A percentile compares a stretch with the other conserved stretches of the same genome.
Conservation (phyloP, 2,113 vertebrate genomes). For the Lophochroa leadbeateri region DNA sequence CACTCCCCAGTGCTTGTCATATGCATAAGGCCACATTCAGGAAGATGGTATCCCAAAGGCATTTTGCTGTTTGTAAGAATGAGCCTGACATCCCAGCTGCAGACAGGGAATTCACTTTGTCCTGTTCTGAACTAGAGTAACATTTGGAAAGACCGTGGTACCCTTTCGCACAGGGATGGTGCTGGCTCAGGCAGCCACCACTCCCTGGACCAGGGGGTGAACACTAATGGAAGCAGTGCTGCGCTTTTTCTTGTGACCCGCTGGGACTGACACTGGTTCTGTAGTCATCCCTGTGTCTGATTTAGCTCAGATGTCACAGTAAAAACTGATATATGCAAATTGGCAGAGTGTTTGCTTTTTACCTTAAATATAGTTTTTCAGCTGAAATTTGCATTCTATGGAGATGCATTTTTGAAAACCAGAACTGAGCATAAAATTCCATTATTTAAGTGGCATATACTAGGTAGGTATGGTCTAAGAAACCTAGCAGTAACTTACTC, state of each 20-base stretch:
- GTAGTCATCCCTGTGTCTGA: background rate
- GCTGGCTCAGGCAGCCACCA: background rate
- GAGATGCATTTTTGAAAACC: constrained; percentile 60
- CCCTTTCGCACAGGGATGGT: accelerated
- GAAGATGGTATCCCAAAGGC: accelerated
- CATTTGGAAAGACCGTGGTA: background rate
- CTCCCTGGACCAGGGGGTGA: background rate
- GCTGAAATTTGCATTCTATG: constrained; percentile 33
- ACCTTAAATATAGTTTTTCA: constrained; percentile 59
- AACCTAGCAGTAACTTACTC: constrained; percentile 75
- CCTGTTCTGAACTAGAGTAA: background rate
- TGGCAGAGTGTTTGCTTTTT: constrained; percentile 47
- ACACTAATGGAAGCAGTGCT: background rate
- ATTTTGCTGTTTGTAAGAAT: background rate
- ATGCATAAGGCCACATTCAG: background rate
- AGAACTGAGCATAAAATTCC: constrained; percentile 67
- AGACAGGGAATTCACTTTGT: background rate
- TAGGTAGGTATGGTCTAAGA: constrained; percentile 66
- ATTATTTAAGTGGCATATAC: constrained; percentile 70
- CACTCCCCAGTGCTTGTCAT: accelerated
- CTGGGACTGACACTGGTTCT: background rate
- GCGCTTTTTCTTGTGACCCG: background rate
- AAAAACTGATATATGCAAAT: constrained; percentile 59
- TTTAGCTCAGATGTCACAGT: constrained; percentile 19
- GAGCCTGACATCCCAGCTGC: background rate